Percentiles rank a stretch among this genome's conserved stretches.
Evolutionary conservation across 2,888 invertebrate genomes (phyloP).

Genomic region (Eretmocerus hayati): DNA sequence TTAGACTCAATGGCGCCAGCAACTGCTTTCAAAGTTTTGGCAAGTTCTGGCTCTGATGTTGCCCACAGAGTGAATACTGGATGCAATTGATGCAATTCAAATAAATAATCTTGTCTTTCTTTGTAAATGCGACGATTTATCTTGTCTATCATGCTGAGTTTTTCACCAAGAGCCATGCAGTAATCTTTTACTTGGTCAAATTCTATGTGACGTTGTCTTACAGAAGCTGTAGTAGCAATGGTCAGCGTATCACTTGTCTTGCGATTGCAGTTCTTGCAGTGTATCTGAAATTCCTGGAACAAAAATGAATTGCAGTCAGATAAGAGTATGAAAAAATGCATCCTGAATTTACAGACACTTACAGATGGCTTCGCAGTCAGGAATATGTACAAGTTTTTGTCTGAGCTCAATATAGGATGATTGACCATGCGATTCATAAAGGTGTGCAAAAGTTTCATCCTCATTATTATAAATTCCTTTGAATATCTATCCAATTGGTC

Average conservation of each 20-base stretch:
- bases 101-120: constrained; percentile 55
- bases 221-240: constrained; percentile 46
- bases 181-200: constrained; percentile 60
- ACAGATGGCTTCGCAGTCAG: constrained; percentile 60
- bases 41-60: constrained; percentile 52
- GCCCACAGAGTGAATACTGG: constrained; percentile 59
- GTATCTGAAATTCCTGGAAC: constrained; percentile 56
- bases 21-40: constrained; percentile 46
- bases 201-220: constrained; percentile 44
- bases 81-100: constrained; percentile 54
- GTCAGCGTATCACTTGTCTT: constrained; percentile 55
- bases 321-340: constrained; percentile 1
- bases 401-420: constrained; percentile 63
- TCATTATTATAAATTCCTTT: constrained; percentile 60
- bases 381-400: constrained; percentile 58
- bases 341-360: constrained; percentile 34
- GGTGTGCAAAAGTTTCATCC: constrained; percentile 60
- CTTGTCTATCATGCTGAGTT: constrained; percentile 56
- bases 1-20: constrained; percentile 50
- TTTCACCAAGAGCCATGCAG: constrained; percentile 55
- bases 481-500: constrained; percentile 65
- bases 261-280: constrained; percentile 55
- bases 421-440: constrained; percentile 60
- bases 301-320: neutral
- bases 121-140: constrained; percentile 59